Percentiles rank a stretch among this genome's conserved stretches.
phyloP scores from a whole-genome alignment of 2,888 invertebrate species.

The Pseudococcus viburni region DNA sequence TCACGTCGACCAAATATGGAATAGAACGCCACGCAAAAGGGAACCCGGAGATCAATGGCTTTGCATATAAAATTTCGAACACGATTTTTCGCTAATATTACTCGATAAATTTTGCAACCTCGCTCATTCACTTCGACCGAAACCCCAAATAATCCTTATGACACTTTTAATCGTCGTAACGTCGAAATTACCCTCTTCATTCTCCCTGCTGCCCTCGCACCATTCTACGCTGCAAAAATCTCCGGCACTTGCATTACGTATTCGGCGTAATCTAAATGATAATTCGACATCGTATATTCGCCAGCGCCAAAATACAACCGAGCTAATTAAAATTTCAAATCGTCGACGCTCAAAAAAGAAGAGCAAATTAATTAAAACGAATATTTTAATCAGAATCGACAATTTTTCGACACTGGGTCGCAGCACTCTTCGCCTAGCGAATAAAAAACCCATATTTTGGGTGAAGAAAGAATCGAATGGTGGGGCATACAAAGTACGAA shows the following conservation, averaged over 20 bases:
- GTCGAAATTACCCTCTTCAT: background rate
- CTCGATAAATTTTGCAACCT: background rate
- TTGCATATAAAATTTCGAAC: background rate
- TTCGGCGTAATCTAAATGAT: slow-evolving; percentile 48
- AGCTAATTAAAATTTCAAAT: slow-evolving; percentile 36
- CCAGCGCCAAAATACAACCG: background rate
- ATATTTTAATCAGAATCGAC: slow-evolving; percentile 20
- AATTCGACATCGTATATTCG: slow-evolving; percentile 11
- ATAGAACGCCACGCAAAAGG: background rate
- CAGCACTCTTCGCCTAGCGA: no score
- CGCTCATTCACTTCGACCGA: background rate
- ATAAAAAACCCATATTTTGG: background rate
- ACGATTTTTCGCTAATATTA: background rate
- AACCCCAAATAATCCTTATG: slow-evolving; percentile 26
- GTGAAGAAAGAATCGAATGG: background rate
- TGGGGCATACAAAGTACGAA: background rate
- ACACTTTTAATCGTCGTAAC: background rate
- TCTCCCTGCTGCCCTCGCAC: background rate
- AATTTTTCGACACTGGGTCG: background rate
- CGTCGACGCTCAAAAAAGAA: background rate
- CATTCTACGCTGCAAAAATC: background rate
- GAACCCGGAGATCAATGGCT: background rate
- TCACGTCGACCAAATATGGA: no score
- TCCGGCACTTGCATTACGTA: background rate
- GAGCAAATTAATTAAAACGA: slow-evolving; percentile 20